Evolutionary conservation across 2,113 vertebrate genomes (phyloP), one percentile per base, ranked within the genome.

Genomic region (Nothobranchius kuhntae): DNA sequence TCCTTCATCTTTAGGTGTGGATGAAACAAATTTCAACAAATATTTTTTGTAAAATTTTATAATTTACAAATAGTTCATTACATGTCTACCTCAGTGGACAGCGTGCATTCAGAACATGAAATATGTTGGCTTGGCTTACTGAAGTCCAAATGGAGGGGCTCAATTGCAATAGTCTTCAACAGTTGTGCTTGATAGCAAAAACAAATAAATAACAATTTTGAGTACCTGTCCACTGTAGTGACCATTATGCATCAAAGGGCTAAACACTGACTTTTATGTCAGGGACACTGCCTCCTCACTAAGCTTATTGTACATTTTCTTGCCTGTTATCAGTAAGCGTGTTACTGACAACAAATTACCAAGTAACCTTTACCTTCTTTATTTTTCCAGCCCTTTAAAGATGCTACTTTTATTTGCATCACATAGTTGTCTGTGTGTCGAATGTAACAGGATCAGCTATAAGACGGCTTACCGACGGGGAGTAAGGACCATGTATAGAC

Each of bases 381-480:
- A 53, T 72, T 45, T 70, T 65, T 57, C 12, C 42, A 80, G 77
- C 50, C 83, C 81, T 85, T 87, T 64, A 73, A 50, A 52, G 68
- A 68, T 53, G 73, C 69, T 82, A 44, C 55, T 65, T 65, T 42
- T 67, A 53, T 62, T 61, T 61, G 61, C 59, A 61, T 78, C 77
- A 66, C 52, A 13, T 58, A 44, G 53, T 65, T 72, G 35, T 82
- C 38, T 12, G 53, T 81, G 61, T 87, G 75, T 68, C 78, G 77
- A 65, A 87, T 86, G 62, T 89, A 73, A 57, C 91, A 99, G 98
- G 92, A 98, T 98, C 92, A 99, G 97, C 88, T 99, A 99, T 87
- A 99, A 99, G 89, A 98, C 96, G 2, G 97, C 98, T 0, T 99
- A 99, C 84, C 95, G 97, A 68, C 92, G 98, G 14, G 96, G 97